Base-by-base conservation (phyloP, 2,797 vertebrate species). In the Onychomys arenicola region DNA sequence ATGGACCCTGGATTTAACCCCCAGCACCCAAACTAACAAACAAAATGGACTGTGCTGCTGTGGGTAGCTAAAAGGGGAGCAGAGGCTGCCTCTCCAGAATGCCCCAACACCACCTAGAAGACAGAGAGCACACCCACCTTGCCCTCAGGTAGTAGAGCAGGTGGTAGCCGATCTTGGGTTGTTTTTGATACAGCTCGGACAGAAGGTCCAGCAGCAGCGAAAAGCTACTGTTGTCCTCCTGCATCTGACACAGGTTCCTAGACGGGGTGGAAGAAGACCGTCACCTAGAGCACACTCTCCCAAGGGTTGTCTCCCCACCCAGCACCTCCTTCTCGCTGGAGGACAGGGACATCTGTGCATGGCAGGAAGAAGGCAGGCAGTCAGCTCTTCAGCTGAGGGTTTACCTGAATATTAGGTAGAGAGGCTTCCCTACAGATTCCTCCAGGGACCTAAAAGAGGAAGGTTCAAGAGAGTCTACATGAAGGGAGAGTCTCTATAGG, bases 111-210 rank as follows among this genome's bases (percentile, higher is more conserved):
- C 76, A 73, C 7, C 16, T 34, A 23, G 52, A 19, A 2, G 0
- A 3, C 3, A 19, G 76, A 37, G 76, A 12, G 8, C 29, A 80
- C 11, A 97, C 98, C 55, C 61, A 98, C 99, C 99, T 99, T 98
- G 99, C 99, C 92, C 99, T 98, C 90, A 99, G 98, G 98, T 99
- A 99, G 98, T 99, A 99, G 0, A 99, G 99, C 55, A 99, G 99
- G 98, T 99, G 99, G 96, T 99, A 99, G 0, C 99, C 99, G 0
- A 99, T 99, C 99, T 99, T 99, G 91, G 99, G 99, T 91, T 99
- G 99, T 84, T 99, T 99, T 99, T 99, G 99, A 61, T 99, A 99
- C 0, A 99, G 99, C 97, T 99, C 99, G 0, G 99, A 99, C 3
- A 99, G 98, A 96, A 99, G 99, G 82, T 99, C 99, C 61, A 99